These are phyloP conservation scores for Pitta sordida DNA, from an alignment of 2,113 vertebrate species.

Conservation along the genomic window DNA sequence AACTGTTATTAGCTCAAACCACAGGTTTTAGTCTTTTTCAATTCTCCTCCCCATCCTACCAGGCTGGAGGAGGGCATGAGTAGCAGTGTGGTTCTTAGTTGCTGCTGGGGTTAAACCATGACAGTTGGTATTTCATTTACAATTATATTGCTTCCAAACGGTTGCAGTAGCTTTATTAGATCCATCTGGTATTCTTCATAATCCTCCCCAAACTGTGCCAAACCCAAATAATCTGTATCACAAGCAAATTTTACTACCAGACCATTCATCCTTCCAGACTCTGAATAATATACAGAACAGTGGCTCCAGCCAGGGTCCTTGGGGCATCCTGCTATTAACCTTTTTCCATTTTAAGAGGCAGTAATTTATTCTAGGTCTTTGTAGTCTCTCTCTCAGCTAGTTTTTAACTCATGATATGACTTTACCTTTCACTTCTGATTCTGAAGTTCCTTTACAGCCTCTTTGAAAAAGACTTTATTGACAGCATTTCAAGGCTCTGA, in stretches of 20 bases:
- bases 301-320: not conserved
- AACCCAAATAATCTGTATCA: conserved; percentile 16
- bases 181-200: conserved; percentile 29
- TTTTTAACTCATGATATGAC: conserved; percentile 38
- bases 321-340: conserved; percentile 10
- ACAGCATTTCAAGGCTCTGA: not conserved
- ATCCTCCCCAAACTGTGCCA: not conserved
- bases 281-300: not conserved
- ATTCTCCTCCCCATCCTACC: not conserved
- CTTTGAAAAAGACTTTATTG: not conserved
- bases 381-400: not conserved
- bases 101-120: not conserved
- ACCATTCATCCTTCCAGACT: not conserved
- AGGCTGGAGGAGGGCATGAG: not conserved
- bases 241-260: not conserved
- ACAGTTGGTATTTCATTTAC: conserved; percentile 4
- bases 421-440: not conserved
- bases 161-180: conserved; percentile 38
- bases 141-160: not conserved
- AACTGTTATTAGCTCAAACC: not conserved
- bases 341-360: conserved; percentile 31
- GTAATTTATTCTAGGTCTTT: conserved; percentile 24
- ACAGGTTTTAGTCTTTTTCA: not conserved
- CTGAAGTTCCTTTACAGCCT: not conserved
- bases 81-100: not conserved